A percentile compares a stretch with the other conserved stretches of the same genome.
Conservation (phyloP, 1,140 invertebrate species). For the Bombus superbus region DNA sequence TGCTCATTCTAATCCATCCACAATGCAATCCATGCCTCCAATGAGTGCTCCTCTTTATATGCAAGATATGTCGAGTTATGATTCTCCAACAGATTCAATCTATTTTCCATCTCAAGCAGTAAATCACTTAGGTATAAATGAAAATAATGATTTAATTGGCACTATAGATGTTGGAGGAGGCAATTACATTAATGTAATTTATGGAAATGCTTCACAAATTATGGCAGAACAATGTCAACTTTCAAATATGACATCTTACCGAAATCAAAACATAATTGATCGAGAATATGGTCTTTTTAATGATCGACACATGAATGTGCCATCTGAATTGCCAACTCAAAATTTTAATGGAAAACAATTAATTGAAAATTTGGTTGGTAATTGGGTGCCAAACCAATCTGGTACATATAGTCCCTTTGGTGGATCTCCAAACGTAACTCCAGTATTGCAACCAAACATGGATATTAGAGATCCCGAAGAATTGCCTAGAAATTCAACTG, state of each 20-base stretch:
- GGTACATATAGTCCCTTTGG: conserved; percentile 93
- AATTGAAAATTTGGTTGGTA: conserved; percentile 91
- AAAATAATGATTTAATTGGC: conserved; percentile 80
- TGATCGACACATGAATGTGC: conserved; percentile 71
- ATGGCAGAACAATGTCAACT: conserved; percentile 79
- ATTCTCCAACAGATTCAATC: conserved; percentile 71
- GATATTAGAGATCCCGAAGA: conserved; percentile 69
- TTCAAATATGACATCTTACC: conserved; percentile 71
- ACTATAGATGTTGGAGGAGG: conserved; percentile 82
- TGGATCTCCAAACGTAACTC: conserved; percentile 79
- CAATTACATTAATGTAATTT: conserved; percentile 82
- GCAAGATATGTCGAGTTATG: conserved; percentile 73
- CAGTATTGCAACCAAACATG: conserved; percentile 65
- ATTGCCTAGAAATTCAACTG: conserved; percentile 62
- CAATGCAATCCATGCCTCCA: conserved; percentile 70
- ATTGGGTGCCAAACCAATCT: conserved; percentile 91
- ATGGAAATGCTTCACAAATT: conserved; percentile 77
- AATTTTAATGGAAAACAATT: conserved; percentile 81
- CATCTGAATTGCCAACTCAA: conserved; percentile 67
- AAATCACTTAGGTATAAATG: conserved; percentile 78
- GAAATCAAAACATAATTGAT: conserved; percentile 74
- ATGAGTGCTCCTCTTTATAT: conserved; percentile 76
- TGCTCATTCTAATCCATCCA: conserved; percentile 66
- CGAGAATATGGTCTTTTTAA: conserved; percentile 79
- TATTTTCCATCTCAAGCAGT: conserved; percentile 77